These are phyloP conservation scores for Oryzias melastigma DNA, from an alignment of 2,113 vertebrate species.

Conservation along the genomic window DNA sequence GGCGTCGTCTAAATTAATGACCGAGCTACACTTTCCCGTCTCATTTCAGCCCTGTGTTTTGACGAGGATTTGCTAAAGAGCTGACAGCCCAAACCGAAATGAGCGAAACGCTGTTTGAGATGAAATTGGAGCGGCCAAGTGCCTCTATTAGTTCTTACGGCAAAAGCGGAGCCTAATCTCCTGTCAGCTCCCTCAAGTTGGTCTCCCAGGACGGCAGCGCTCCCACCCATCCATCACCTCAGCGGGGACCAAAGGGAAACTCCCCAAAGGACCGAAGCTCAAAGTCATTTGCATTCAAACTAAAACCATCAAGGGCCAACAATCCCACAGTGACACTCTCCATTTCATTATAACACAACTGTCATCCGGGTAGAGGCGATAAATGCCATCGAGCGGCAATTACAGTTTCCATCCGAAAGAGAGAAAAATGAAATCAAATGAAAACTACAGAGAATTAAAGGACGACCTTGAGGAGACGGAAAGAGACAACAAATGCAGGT, in stretches of 20 bases:
- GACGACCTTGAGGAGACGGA: background rate
- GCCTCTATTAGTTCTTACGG: conserved; percentile 54
- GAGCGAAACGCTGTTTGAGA: conserved; percentile 59
- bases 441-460: conserved; percentile 29
- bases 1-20: no score
- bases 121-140: conserved; percentile 52
- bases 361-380: conserved; percentile 31
- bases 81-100: conserved; percentile 56
- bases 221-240: conserved; percentile 68
- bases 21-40: no score
- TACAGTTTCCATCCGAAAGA: conserved; percentile 33
- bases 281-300: conserved; percentile 66
- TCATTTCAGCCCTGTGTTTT: conserved; percentile 11
- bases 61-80: conserved; percentile 56
- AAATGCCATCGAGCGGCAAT: conserved; percentile 47
- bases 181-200: conserved; percentile 55
- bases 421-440: conserved; percentile 18
- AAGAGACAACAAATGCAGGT: background rate
- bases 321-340: conserved; percentile 56
- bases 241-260: conserved; percentile 55
- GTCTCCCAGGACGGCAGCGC: conserved; percentile 50
- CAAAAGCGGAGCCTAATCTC: conserved; percentile 60
- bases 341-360: conserved; percentile 44
- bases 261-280: conserved; percentile 58
- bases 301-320: conserved; percentile 56